Conservation (phyloP, 2,888 invertebrate genomes). For the Hirtodrosophila histrioides region DNA sequence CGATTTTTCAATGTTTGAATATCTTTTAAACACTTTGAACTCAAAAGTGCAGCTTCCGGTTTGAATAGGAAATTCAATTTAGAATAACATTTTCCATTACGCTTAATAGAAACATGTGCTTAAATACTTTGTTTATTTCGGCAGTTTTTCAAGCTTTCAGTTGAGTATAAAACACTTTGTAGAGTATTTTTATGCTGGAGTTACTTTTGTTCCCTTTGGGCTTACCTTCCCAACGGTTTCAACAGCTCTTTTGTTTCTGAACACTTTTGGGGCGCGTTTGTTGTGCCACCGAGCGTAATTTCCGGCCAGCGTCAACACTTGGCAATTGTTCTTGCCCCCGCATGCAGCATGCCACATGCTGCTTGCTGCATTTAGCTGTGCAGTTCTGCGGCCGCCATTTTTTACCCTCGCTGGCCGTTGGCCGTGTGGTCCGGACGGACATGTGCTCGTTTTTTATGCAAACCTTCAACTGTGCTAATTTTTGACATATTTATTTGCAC, state of each 20-base stretch:
- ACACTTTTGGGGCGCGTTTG: constrained; percentile 56
- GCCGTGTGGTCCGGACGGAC: constrained; percentile 23
- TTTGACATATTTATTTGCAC: constrained; percentile 63
- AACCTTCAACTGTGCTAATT: constrained; percentile 61
- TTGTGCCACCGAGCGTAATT: constrained; percentile 63
- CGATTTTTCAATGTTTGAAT: too few species aligned
- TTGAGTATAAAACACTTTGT: not conserved
- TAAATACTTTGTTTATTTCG: not conserved
- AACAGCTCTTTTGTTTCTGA: constrained; percentile 32
- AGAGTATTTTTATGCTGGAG: constrained; percentile 8
- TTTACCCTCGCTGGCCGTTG: constrained; percentile 25
- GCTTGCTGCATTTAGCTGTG: constrained; percentile 7
- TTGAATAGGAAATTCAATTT: too few species aligned
- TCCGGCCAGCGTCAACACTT: constrained; percentile 66
- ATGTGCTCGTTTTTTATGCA: constrained; percentile 34
- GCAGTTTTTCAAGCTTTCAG: not conserved
- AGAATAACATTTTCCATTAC: too few species aligned
- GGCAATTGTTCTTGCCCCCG: constrained; percentile 9
- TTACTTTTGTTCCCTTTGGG: constrained; percentile 6
- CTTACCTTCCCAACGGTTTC: not conserved
- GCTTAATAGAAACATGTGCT: too few species aligned
- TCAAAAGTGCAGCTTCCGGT: too few species aligned
- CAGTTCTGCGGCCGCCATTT: constrained; percentile 43
- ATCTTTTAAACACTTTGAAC: too few species aligned
- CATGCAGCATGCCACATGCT: not conserved